phyloP scores from a whole-genome alignment of 35 echinoderm and acorn worm genomes.

The Heliocidaris erythrogramma region DNA sequence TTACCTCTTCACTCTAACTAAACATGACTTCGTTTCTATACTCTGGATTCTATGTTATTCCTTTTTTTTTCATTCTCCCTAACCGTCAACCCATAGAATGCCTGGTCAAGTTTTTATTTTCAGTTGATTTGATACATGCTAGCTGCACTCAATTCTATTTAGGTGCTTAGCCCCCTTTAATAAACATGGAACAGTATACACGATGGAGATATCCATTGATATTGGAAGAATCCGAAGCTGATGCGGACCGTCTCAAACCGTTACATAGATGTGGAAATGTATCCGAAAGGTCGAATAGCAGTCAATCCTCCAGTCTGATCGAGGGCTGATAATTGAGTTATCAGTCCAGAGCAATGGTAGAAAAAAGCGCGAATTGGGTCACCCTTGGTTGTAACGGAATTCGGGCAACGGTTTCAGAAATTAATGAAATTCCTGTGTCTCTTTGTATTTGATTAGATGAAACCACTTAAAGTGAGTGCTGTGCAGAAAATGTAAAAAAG shows the following conservation, averaged over 20 bases:
- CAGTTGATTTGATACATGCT: no score
- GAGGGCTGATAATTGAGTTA: conserved; percentile 9
- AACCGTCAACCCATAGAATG: no score
- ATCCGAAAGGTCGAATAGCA: neutral
- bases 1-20: no score
- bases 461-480: neutral
- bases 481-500: no score
- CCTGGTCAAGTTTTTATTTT: no score
- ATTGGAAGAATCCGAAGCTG: neutral
- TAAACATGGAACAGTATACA: neutral
- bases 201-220: neutral
- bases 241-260: neutral
- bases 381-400: neutral
- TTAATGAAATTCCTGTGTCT: neutral
- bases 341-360: neutral
- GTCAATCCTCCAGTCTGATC: neutral
- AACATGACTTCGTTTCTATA: no score
- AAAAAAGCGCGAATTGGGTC: neutral
- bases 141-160: no score
- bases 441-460: neutral
- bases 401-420: neutral
- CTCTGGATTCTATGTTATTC: no score
- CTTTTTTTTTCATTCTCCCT: no score
- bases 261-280: neutral
- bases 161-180: neutral